Evolutionary conservation across 2,797 vertebrate species (phyloP).

Genomic region (Eremophila alpestris): DNA sequence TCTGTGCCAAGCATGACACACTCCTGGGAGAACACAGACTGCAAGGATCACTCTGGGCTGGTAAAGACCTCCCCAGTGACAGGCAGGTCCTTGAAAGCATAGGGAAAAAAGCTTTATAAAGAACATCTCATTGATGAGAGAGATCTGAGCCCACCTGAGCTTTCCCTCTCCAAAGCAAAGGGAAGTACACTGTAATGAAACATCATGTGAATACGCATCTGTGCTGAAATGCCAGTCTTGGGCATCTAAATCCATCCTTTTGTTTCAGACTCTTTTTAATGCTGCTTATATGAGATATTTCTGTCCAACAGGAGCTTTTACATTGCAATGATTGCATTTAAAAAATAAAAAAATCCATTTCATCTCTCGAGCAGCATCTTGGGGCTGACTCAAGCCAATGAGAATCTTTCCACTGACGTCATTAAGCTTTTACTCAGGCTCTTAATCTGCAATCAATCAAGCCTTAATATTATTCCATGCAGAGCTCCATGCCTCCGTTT

Average conservation of each 20-base stretch:
- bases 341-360: background rate
- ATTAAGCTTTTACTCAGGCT: slow-evolving; percentile 53
- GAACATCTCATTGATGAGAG: background rate
- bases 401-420: slow-evolving; percentile 61
- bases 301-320: slow-evolving; percentile 17
- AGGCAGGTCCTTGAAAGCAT: background rate
- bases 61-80: background rate
- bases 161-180: background rate
- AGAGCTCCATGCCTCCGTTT: slow-evolving; percentile 35
- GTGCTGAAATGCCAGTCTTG: background rate
- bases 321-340: background rate
- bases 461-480: background rate
- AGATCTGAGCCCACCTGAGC: background rate
- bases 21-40: background rate
- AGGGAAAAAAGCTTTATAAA: background rate
- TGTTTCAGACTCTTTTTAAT: background rate
- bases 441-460: slow-evolving; percentile 58
- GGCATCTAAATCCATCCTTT: background rate
- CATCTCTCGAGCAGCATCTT: background rate
- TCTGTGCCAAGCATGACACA: background rate
- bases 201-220: background rate
- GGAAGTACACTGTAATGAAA: background rate
- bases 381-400: slow-evolving; percentile 13
- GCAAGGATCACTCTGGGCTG: background rate
- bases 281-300: slow-evolving; percentile 13